Base-by-base conservation (phyloP, 64 coral and sea anemone genomes). In the Pachyseris speciosa region DNA sequence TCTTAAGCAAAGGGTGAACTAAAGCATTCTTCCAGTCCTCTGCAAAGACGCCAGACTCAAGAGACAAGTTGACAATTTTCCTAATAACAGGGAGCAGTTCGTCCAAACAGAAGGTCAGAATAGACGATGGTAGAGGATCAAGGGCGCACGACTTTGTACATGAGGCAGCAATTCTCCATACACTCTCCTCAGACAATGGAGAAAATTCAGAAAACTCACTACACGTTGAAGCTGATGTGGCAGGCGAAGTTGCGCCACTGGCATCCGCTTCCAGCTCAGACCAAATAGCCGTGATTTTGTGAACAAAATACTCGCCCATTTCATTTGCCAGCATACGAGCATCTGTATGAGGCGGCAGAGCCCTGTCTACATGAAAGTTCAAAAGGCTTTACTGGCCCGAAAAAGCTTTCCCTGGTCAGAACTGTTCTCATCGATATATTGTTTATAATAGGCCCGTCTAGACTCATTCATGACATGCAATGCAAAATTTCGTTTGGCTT, bases 1-100 rank as follows among this genome's bases (percentile, higher is more conserved):
- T 90, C 74, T 90, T 90, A 31, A 90, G 60, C 47, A 43, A 34
- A 30, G 87, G 74, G 37, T 66, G 71, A 42, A 89, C 72, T 61
- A 89, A 64, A 57, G 87, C 58, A 78, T 65, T 61, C 72, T 89
- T 89, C 27, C 87, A 89, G 25, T 80, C 52, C 48, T 89, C 72
- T 13, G 69, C 29, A 73, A 88, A 88, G 45, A 64, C 31, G 34
- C 38, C 83, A 64, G 57, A n/a, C 59, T 85, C 37, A 64, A 68
- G 61, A 43, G 63, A 85, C 37, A 85, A 65, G 36, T 85, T 85
- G 58, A 85, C 37, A 60, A 85, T 85, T 40, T 60, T 64, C 37
- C 55, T 38, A 24, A 85, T 42, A 29, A 67, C 57, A 64, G 83
- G 83, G 33, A 65, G 60, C n/a, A 85, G 61, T 67, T 85, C 83